Evolutionary conservation across 2,797 vertebrate species (phyloP), one percentile per base, ranked within the genome.

Genomic region (Agapornis canus): DNA sequence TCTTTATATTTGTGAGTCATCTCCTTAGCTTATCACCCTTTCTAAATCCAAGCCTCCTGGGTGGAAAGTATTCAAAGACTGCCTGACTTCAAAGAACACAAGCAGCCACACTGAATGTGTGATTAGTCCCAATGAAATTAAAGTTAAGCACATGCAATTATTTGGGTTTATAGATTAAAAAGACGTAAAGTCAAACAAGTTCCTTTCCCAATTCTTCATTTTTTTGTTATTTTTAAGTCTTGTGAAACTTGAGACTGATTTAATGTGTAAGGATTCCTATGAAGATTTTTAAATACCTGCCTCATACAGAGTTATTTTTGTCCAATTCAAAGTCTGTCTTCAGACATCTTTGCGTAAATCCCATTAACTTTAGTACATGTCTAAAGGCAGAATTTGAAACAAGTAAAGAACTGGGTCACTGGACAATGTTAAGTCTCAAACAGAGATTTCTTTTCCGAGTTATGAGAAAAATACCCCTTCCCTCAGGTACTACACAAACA

Each of bases 331-430:
- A 76, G n/a, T 47, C 89, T 73, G 47, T 40, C 45, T 82, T 89
- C 64, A 20, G 75, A 42, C 71, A 72, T 48, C 64, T 78, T 11
- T 77, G 60, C 69, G 92, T 52, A 95, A 94, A 95, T 37, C 51
- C 91, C 86, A 92, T 95, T 95, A 91, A 84, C 77, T 95, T 76
- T 1, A 72, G 73, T 19, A 26, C 27, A 69, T 37, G 73, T 92
- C 92, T 78, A 54, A 86, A 91, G 89, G 93, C 82, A 82, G 69
- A 76, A 72, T 87, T 69, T 61, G 77, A 89, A 96, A 93, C 65
- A 65, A 43, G 32, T 32, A 8, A 90, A 87, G 86, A 96, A 95
- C 76, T 90, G 78, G 93, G 80, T 93, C 82, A 93, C 76, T 82
- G 89, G 90, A 92, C 95, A 95, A 94, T 64, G 59, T 21, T 21